Conservation (phyloP, 2,797 vertebrate genomes). For the Sebastes itinus region DNA sequence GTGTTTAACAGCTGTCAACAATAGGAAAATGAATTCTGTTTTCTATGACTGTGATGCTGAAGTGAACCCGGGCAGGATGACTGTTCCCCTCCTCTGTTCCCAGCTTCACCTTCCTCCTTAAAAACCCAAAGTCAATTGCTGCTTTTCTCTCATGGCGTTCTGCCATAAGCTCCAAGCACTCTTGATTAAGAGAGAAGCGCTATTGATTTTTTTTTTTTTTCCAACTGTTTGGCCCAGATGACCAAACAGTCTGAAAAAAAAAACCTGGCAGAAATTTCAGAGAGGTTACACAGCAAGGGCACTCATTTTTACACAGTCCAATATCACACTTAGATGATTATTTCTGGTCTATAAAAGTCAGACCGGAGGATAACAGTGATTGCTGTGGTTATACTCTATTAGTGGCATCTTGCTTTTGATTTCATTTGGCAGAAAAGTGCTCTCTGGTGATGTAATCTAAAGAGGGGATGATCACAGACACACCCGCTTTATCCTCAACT, state of each 20-base stretch:
- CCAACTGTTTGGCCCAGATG: conserved; percentile 21
- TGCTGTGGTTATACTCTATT: background rate
- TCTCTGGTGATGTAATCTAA: background rate
- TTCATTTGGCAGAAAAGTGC: background rate
- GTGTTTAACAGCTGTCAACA: conserved; percentile 21
- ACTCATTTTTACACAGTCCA: conserved; percentile 2
- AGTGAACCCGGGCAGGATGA: background rate
- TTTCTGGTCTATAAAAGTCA: background rate
- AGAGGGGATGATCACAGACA: background rate
- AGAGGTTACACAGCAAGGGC: conserved; percentile 44
- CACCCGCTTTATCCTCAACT: background rate
- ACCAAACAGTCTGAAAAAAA: conserved; percentile 41
- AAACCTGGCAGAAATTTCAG: conserved; percentile 36
- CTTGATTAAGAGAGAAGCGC: conserved; percentile 67
- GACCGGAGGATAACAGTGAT: background rate
- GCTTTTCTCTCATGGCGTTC: conserved; percentile 58
- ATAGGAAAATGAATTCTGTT: conserved; percentile 7
- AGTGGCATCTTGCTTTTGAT: background rate
- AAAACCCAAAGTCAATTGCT: conserved; percentile 60
- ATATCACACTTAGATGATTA: background rate
- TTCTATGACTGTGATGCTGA: conserved; percentile 1
- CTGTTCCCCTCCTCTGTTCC: conserved; percentile 12
- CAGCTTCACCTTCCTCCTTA: conserved; percentile 53
- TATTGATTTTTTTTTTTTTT: conserved; percentile 69
- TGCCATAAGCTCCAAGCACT: conserved; percentile 62